Percentiles rank a stretch among this genome's conserved stretches.
Conservation (phyloP, 2,888 invertebrate genomes). For the Acanthosepion pharaonis region DNA sequence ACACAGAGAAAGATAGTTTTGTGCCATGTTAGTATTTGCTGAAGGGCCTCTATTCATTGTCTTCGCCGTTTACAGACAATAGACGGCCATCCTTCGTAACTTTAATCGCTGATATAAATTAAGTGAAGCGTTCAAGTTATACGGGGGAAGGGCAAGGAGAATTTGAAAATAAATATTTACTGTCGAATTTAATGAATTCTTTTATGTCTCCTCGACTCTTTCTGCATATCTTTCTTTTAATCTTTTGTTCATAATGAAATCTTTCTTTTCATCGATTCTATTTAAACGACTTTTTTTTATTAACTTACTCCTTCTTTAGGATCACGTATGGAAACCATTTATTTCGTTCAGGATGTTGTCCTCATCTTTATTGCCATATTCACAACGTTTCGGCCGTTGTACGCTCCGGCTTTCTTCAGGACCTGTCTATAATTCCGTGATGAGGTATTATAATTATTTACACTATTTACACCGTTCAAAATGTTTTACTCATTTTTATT, state of each 20-base stretch:
- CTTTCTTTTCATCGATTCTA: neutral
- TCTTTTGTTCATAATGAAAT: neutral
- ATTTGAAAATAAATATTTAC: neutral
- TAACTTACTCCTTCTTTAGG: neutral
- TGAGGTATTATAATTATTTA: too few species aligned
- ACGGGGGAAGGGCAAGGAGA: neutral
- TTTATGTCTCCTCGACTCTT: neutral
- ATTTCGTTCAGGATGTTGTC: too few species aligned
- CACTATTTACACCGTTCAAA: too few species aligned
- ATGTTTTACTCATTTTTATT: too few species aligned
- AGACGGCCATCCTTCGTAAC: neutral
- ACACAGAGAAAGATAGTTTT: neutral
- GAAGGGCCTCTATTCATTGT: neutral
- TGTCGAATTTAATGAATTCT: neutral
- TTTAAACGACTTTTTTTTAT: neutral
- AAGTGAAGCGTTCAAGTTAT: neutral
- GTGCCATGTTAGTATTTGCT: neutral
- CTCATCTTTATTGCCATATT: too few species aligned
- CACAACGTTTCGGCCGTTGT: too few species aligned
- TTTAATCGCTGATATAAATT: conserved; percentile 33
- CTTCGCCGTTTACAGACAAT: neutral
- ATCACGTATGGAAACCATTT: too few species aligned
- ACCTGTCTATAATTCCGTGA: too few species aligned
- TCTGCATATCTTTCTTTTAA: neutral
- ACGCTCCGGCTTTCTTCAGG: too few species aligned